Evolutionary conservation across 1,140 invertebrate species (phyloP), one percentile per base, ranked within the genome.

Genomic region (Drosophila micromelanica): DNA sequence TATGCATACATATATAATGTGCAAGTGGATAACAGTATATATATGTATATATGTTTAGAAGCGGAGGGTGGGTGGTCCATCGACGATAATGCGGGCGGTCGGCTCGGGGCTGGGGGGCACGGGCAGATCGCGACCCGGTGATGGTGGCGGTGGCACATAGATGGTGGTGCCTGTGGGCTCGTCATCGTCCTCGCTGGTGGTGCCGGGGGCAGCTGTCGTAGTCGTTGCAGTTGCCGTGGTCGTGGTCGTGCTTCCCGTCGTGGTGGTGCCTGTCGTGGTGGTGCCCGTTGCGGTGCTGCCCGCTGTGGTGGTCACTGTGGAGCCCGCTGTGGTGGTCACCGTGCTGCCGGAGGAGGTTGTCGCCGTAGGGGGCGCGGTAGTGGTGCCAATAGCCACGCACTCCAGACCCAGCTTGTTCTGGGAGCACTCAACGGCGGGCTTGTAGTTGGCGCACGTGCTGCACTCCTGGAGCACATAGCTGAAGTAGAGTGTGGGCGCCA

Each of bases 71-170:
- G 85, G 74, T n/a, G 87, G 87, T 8, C 20, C 32, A 13, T 54
- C 9, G 35, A 60, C 32, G 11, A 76, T 48, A 37, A 12, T 13
- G 15, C 70, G 67, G 4, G 57, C 59, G 20, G 87, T 90, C 12
- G 87, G 87, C 1, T 40, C 27, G 7, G 87, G 87, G 1, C 75
- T 76, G 6, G 51, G 35, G 1, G 86, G 86, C 8, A 69, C 62
- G 30, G 81, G 86, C 3, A 67, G 51, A 63, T 62, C 32, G 38
- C n/a, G 4, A 20, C 32, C 57, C 15, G 84, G 85, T 2, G 80
- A 77, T 8, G 85, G 84, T 17, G 85, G 85, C 35, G 20, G 15
- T 1, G 82, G 89, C 12, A 90, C 54, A 15, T 7, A 12, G 7
- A 61, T 37, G 27, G 81, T 68, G 8, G 52, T 72, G 30, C 57